These are phyloP conservation scores for Meloidogyne floridensis DNA, from an alignment of 1,140 invertebrate species.

Conservation along the genomic window DNA sequence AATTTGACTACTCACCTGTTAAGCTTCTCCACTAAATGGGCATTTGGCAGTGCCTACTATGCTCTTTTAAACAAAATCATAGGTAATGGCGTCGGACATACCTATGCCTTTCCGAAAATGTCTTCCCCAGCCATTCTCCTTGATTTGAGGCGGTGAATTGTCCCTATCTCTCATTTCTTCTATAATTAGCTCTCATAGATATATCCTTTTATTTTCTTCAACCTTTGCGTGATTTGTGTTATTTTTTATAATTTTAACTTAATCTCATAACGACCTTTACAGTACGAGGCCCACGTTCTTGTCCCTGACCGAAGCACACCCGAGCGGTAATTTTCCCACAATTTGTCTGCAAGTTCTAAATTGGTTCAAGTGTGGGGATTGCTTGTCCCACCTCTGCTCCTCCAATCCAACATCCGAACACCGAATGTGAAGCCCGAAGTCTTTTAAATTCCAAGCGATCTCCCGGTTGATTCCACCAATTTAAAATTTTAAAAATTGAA, in stretches of 20 bases:
- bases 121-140: neutral
- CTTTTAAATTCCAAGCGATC: slow-evolving; percentile 21
- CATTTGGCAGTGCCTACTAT: no score
- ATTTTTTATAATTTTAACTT: slow-evolving; percentile 9
- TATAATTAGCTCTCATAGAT: no score
- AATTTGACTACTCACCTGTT: no score
- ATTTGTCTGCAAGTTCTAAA: slow-evolving; percentile 34
- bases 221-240: neutral
- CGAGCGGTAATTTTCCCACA: slow-evolving; percentile 58
- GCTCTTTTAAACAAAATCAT: no score
- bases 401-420: slow-evolving; percentile 20
- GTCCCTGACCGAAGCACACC: slow-evolving; percentile 61
- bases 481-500: slow-evolving; percentile 28
- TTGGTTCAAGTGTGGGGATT: slow-evolving; percentile 17
- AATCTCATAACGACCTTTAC: slow-evolving; percentile 32
- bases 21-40: no score
- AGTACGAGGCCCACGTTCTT: slow-evolving; percentile 60
- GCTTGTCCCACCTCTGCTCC: slow-evolving; percentile 16
- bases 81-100: no score
- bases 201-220: neutral
- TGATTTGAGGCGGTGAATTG: neutral
- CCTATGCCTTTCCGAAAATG: no score
- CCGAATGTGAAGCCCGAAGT: slow-evolving; percentile 32
- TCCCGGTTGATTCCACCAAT: slow-evolving; percentile 34
- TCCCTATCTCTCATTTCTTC: neutral